Percentiles rank a stretch among this genome's conserved stretches.
These are phyloP conservation scores for Amphiprion percula DNA, from an alignment of 2,113 vertebrate species.

Conservation along the genomic window DNA sequence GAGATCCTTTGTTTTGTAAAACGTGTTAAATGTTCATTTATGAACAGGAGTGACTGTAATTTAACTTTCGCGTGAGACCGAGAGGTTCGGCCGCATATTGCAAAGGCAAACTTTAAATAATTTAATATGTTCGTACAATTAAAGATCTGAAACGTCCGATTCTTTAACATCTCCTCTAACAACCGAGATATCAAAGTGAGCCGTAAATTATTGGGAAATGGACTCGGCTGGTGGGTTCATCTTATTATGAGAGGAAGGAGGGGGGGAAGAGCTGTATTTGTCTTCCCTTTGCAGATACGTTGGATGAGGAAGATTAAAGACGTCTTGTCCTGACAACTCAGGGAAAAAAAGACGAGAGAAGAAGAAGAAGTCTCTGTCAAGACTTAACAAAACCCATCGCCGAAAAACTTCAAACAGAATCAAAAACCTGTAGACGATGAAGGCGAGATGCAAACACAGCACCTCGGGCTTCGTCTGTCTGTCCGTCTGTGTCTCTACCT, in stretches of 20 bases:
- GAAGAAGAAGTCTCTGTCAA: conserved; percentile 64
- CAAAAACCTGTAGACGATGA: conserved; percentile 63
- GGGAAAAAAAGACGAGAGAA: conserved; percentile 51
- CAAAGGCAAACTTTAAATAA: conserved; percentile 40
- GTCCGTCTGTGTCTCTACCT: too few species aligned
- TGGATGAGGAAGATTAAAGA: conserved; percentile 77
- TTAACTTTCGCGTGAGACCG: conserved; percentile 14
- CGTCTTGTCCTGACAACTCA: conserved; percentile 75
- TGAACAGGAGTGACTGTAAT: not conserved
- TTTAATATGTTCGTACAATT: conserved; percentile 44
- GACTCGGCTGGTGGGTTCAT: conserved; percentile 54
- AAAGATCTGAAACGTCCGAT: conserved; percentile 64
- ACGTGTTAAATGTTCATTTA: not conserved
- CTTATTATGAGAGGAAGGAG: conserved; percentile 35
- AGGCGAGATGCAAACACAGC: conserved; percentile 62
- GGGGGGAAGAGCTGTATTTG: conserved; percentile 50
- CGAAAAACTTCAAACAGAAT: conserved; percentile 76
- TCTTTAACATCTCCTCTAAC: conserved; percentile 50
- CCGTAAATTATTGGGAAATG: conserved; percentile 54
- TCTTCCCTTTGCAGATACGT: conserved; percentile 60
- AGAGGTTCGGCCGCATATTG: conserved; percentile 9
- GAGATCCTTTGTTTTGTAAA: not conserved
- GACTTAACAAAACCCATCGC: conserved; percentile 73
- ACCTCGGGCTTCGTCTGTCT: conserved; percentile 55
- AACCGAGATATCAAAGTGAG: conserved; percentile 57